Evolutionary conservation across 2,113 vertebrate genomes (phyloP).

Genomic region (Microtus oregoni): DNA sequence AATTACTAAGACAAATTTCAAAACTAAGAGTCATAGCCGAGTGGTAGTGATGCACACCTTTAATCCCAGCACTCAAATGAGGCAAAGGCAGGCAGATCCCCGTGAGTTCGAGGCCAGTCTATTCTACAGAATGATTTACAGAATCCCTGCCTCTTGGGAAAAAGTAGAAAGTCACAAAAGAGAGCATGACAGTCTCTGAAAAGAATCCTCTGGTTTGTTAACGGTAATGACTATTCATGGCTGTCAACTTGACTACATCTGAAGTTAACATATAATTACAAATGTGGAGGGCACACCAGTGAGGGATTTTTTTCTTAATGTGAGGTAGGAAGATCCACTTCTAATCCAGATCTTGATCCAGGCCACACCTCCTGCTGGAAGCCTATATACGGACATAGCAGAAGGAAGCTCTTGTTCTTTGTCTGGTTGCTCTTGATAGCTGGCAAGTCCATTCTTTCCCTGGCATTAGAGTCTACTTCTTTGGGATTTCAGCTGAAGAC

Average conservation of each 20-base stretch:
- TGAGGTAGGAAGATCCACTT: background rate
- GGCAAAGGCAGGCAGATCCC: too few species aligned
- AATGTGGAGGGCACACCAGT: background rate
- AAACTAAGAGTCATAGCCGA: background rate
- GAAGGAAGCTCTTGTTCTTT: background rate
- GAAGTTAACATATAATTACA: background rate
- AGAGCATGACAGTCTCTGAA: background rate
- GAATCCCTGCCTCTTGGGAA: too few species aligned
- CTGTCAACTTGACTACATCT: background rate
- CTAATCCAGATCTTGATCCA: background rate
- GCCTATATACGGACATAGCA: background rate
- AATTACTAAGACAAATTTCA: conserved; percentile 11
- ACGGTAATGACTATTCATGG: background rate
- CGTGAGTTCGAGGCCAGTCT: too few species aligned
- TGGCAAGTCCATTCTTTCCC: background rate
- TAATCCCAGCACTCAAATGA: too few species aligned
- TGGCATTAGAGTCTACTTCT: background rate
- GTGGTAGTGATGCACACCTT: too few species aligned
- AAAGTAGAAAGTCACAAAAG: background rate
- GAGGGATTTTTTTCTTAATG: background rate
- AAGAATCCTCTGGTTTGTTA: background rate
- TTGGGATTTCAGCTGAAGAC: background rate
- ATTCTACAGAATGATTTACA: too few species aligned
- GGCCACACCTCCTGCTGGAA: background rate
- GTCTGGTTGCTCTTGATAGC: background rate